These are phyloP conservation scores for Heteractis magnifica DNA, from an alignment of 92 coral and sea anemone species.

Conservation along the genomic window DNA sequence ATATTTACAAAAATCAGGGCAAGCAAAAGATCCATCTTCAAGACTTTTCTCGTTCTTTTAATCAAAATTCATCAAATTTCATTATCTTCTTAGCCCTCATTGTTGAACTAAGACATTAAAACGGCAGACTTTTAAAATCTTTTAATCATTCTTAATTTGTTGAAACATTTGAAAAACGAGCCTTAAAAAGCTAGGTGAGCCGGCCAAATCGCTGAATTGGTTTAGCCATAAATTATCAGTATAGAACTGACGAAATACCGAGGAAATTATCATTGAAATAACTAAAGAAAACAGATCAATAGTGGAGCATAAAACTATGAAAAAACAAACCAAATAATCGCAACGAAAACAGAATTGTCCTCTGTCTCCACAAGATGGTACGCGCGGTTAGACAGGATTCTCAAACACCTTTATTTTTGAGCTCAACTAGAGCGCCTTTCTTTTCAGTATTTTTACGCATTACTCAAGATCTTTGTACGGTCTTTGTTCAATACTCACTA, in stretches of 20 bases:
- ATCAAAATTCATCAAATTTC: too few species aligned
- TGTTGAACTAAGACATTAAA: too few species aligned
- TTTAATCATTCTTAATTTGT: too few species aligned
- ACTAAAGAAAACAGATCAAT: conserved; percentile 11
- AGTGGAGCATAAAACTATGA: conserved; percentile 14
- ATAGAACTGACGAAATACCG: not conserved
- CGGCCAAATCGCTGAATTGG: not conserved
- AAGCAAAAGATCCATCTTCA: too few species aligned
- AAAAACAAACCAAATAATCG: conserved; percentile 3
- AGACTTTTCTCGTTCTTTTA: too few species aligned
- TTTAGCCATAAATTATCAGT: not conserved
- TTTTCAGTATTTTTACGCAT: not conserved
- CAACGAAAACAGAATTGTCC: not conserved
- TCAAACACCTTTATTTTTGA: not conserved
- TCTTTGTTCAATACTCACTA: not conserved
- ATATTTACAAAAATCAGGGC: not conserved
- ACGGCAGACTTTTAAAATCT: too few species aligned
- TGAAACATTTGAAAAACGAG: too few species aligned
- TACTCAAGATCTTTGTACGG: not conserved
- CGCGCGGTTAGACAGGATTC: too few species aligned
- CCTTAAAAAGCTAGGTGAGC: too few species aligned
- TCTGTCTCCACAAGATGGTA: not conserved
- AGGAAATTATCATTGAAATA: not conserved
- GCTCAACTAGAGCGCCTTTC: not conserved
- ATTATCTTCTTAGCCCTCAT: too few species aligned